These are phyloP conservation scores for Nomada lathburiana DNA, from an alignment of 2,888 invertebrate genomes.

Conservation along the genomic window DNA sequence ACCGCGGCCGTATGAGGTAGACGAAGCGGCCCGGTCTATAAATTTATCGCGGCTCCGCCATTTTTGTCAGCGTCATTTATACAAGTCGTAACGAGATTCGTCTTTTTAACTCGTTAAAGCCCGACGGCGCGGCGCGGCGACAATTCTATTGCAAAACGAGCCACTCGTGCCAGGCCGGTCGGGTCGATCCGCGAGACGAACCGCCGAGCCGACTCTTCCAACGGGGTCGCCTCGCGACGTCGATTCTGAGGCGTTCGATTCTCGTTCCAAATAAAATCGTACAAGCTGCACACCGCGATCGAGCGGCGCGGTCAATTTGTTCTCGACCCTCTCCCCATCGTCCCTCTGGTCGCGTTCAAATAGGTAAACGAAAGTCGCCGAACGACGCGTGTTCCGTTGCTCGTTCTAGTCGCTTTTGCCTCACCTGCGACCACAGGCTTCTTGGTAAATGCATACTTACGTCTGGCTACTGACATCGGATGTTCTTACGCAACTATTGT, in stretches of 20 bases:
- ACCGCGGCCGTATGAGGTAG: slow-evolving; percentile 61
- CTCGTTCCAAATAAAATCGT: slow-evolving; percentile 45
- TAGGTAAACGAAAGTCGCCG: slow-evolving; percentile 2
- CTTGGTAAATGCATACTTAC: slow-evolving; percentile 1
- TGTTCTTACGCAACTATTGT: not conserved
- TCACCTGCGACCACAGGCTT: not conserved
- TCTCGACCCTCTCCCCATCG: not conserved
- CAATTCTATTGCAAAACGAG: slow-evolving; percentile 58
- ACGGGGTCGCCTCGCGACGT: not conserved
- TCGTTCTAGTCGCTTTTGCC: slow-evolving; percentile 2
- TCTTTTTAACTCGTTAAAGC: slow-evolving; percentile 68
- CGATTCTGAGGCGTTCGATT: slow-evolving; percentile 53
- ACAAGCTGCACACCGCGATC: slow-evolving; percentile 28
- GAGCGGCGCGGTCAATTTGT: slow-evolving; percentile 52
- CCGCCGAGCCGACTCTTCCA: not conserved
- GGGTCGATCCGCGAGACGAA: slow-evolving; percentile 13
- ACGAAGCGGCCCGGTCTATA: slow-evolving; percentile 73
- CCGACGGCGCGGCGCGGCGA: slow-evolving; percentile 37
- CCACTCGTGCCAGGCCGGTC: slow-evolving; percentile 31
- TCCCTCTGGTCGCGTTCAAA: not conserved
- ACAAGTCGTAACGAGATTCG: slow-evolving; percentile 69
- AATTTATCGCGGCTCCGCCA: slow-evolving; percentile 73
- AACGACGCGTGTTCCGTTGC: slow-evolving; percentile 14
- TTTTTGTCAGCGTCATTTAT: slow-evolving; percentile 80
- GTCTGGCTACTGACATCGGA: not conserved